Evolutionary conservation across 2,888 invertebrate species (phyloP).

Genomic region (Pherbina coryleti): DNA sequence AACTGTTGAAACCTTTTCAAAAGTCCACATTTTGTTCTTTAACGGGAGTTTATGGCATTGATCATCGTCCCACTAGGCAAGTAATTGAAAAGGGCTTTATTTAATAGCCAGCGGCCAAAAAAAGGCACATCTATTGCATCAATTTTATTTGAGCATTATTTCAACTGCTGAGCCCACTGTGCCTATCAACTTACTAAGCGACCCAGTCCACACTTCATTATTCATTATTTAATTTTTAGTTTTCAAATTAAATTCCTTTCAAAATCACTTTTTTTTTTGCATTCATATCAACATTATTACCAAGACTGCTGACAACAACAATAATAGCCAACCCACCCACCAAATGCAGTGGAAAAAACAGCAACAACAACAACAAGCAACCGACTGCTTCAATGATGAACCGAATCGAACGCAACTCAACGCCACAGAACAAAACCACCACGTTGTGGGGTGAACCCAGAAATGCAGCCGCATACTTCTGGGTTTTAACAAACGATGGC

Average conservation of each 20-base stretch:
- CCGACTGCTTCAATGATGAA: slow-evolving; percentile 11
- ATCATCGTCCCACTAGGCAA: too few species aligned
- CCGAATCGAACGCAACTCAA: slow-evolving; percentile 34
- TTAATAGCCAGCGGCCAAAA: too few species aligned
- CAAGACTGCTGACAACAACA: background rate
- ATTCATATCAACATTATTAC: background rate
- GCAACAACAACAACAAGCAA: background rate
- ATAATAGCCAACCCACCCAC: background rate
- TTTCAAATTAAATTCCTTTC: slow-evolving; percentile 37
- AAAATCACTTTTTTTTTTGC: background rate
- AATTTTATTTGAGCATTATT: background rate
- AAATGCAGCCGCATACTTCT: slow-evolving; percentile 32
- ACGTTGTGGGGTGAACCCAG: slow-evolving; percentile 42
- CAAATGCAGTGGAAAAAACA: background rate
- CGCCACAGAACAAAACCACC: slow-evolving; percentile 39
- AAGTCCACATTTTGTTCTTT: too few species aligned
- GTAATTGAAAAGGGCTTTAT: too few species aligned
- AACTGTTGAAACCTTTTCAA: too few species aligned
- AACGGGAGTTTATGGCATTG: too few species aligned
- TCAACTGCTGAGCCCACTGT: background rate
- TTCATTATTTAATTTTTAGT: slow-evolving; percentile 32
- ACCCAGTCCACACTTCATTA: background rate
- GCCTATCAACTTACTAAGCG: background rate
- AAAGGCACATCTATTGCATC: too few species aligned
- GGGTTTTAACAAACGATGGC: background rate